Base-by-base conservation (phyloP, 2,113 vertebrate genomes). In the Grammomys dolichurus region DNA sequence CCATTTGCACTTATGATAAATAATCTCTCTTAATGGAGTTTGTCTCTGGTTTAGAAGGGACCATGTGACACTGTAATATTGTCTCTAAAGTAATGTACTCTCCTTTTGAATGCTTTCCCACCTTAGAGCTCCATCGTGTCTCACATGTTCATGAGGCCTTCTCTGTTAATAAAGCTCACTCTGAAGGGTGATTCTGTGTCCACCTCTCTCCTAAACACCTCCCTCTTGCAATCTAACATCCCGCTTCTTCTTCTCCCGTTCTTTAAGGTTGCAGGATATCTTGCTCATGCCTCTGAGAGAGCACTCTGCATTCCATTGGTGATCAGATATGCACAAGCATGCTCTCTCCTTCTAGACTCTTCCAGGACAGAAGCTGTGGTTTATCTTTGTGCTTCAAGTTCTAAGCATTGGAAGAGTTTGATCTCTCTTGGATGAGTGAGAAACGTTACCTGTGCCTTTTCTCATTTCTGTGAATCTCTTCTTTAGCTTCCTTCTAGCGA, bases 361-460 rank as follows among this genome's bases (percentile, higher is more conserved):
- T 58, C 33, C 17, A 92, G 63, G 48, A 54, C 14, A 84, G 36
- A 56, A 85, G n/a, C 28, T 36, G n/a, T 67, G 65, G 78, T 54
- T 46, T 87, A 48, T 43, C 7, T 81, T 85, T 91, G 5, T 80
- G 22, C 84, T 92, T 72, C 17, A 48, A 69, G 31, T 63, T 92
- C 40, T 22, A 51, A 65, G 85, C 19, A 26, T 16, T 65, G 81
- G 6, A 82, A 56, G 19, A 22, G 31, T 22, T n/a, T 80, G 51
- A 80, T 56, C 10, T 19, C 51, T 46, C n/a, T 20, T 88, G 43
- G 20, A 65, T 69, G 46, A 87, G 33, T 70, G 63, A 93, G 51
- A 75, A 78, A 28, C 8, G 60, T 31, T 36, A 73, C 40, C 24
- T 4, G 73, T 93, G 40, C 4, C 76, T 94, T 95, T 96, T 84